These are phyloP conservation scores for Crambe crambe DNA, from an alignment of 37 sponge, comb jelly and placozoan genomes.

Conservation along the genomic window DNA sequence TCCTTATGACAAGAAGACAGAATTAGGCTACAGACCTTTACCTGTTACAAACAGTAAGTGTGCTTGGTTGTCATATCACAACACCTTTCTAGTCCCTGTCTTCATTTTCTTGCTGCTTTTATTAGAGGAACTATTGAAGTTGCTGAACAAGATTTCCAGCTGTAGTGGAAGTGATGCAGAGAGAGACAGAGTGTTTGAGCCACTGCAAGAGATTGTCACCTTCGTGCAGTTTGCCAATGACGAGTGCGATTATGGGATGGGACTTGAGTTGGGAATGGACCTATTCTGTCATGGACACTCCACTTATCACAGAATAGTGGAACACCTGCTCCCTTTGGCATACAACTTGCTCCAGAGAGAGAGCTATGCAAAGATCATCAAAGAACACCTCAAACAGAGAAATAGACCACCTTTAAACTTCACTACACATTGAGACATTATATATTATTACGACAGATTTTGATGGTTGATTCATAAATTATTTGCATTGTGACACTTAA, in stretches of 20 bases:
- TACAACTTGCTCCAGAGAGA: slow-evolving; percentile 80
- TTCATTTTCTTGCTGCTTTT: not conserved
- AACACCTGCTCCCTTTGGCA: slow-evolving; percentile 65
- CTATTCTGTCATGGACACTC: slow-evolving; percentile 75
- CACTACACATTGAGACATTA: not conserved
- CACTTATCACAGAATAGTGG: slow-evolving; percentile 31
- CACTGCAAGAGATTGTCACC: slow-evolving; percentile 80
- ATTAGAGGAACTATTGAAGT: slow-evolving; percentile 59
- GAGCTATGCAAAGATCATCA: slow-evolving; percentile 55
- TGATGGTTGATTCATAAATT: too few relatives aligned
- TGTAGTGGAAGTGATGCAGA: slow-evolving; percentile 15
- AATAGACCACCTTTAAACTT: slow-evolving; percentile 14
- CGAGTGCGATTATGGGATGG: slow-evolving; percentile 98
- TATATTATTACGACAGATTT: too few relatives aligned
- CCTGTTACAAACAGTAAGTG: slow-evolving; percentile 70
- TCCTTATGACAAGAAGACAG: slow-evolving; percentile 66
- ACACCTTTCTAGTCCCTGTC: too few relatives aligned
- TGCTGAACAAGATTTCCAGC: slow-evolving; percentile 62
- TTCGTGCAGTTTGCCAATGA: slow-evolving; percentile 95
- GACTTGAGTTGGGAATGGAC: slow-evolving; percentile 88
- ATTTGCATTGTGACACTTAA: too few relatives aligned
- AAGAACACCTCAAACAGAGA: slow-evolving; percentile 57
- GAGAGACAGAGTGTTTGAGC: slow-evolving; percentile 48
- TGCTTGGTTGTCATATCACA: too few relatives aligned
- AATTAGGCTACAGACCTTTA: slow-evolving; percentile 88